A percentile compares a stretch with the other conserved stretches of the same genome.
phyloP scores from a whole-genome alignment of 2,797 vertebrate genomes.

The Allobates femoralis region DNA sequence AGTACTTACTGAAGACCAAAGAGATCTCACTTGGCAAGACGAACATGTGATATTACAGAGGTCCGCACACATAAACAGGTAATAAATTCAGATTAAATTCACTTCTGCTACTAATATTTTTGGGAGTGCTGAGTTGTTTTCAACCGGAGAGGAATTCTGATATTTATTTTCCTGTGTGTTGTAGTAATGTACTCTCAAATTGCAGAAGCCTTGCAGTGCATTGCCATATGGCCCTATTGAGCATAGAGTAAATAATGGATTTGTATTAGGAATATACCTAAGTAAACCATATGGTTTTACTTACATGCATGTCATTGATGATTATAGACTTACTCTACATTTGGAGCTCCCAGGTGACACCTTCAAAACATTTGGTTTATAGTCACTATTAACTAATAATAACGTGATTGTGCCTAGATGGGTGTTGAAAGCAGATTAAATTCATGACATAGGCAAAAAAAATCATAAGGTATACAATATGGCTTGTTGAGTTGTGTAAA shows the following conservation, averaged over 20 bases:
- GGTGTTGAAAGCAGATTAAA: neutral
- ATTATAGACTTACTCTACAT: neutral
- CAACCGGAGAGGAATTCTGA: neutral
- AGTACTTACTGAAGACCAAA: conserved; percentile 69
- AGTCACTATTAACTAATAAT: neutral
- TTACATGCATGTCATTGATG: conserved; percentile 11
- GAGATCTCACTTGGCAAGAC: conserved; percentile 68
- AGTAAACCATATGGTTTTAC: conserved; percentile 51
- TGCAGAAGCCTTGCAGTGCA: conserved; percentile 8
- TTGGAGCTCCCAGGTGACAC: conserved; percentile 8
- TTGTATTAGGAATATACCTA: conserved; percentile 42
- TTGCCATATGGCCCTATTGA: conserved; percentile 29
- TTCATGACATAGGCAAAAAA: neutral
- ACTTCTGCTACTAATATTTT: neutral
- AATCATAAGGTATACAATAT: neutral
- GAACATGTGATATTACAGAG: conserved; percentile 69
- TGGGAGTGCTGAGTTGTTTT: neutral
- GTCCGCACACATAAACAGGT: conserved; percentile 70
- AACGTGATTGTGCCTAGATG: neutral
- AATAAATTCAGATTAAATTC: conserved; percentile 28
- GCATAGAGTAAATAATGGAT: conserved; percentile 28
- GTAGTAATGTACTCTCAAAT: neutral
- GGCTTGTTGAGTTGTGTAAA: neutral
- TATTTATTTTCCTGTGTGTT: conserved; percentile 3
- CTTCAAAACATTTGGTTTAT: conserved; percentile 24